Evolutionary conservation across 2,113 vertebrate species (phyloP).

Genomic region (Grantiella picta): DNA sequence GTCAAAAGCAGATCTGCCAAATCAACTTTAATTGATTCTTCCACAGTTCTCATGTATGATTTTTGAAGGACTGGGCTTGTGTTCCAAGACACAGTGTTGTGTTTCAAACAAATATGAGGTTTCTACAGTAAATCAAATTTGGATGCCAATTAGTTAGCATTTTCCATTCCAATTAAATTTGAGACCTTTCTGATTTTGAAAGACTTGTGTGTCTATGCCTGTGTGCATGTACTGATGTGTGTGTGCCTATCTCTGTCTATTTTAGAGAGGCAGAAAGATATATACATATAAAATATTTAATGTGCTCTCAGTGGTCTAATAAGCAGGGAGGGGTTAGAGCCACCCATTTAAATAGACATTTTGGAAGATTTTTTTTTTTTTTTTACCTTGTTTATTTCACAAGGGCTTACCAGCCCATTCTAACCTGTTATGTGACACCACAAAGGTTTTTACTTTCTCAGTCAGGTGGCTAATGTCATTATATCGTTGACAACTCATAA

Average conservation of each 20-base stretch:
- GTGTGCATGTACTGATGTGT: background rate
- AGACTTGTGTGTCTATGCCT: conserved; percentile 50
- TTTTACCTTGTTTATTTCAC: conserved; percentile 60
- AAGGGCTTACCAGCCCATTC: conserved; percentile 57
- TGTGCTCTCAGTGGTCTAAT: conserved; percentile 64
- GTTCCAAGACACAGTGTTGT: conserved; percentile 76
- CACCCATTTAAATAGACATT: conserved; percentile 27
- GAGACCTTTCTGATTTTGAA: conserved; percentile 79
- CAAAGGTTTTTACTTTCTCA: conserved; percentile 66
- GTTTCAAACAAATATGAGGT: conserved; percentile 80
- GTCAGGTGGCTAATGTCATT: conserved; percentile 73
- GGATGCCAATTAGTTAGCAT: conserved; percentile 82
- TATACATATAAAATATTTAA: conserved; percentile 24
- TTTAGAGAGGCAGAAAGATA: conserved; percentile 27
- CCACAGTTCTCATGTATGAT: conserved; percentile 66
- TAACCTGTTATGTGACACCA: conserved; percentile 68
- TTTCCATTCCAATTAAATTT: conserved; percentile 81
- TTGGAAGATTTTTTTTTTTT: background rate
- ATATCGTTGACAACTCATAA: conserved; percentile 70
- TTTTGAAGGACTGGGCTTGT: conserved; percentile 78
- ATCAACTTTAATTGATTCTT: conserved; percentile 89
- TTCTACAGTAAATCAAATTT: conserved; percentile 81
- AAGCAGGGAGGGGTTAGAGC: conserved; percentile 55
- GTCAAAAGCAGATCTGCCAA: conserved; percentile 80
- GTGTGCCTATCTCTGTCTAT: background rate